These are phyloP conservation scores for Nineta flava DNA, from an alignment of 2,888 invertebrate species.

Conservation along the genomic window DNA sequence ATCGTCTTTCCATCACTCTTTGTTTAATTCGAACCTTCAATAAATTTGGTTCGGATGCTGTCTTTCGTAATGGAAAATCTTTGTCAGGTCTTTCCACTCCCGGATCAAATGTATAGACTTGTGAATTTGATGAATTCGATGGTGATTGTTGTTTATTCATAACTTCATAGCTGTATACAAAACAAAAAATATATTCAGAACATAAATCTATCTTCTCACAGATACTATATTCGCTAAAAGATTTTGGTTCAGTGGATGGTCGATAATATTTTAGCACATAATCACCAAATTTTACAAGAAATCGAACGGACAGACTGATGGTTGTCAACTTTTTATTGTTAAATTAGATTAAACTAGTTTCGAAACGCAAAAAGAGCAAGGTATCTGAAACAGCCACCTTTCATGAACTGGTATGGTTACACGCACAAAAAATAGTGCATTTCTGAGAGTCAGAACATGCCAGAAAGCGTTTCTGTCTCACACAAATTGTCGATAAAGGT, in stretches of 20 bases:
- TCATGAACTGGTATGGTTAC: too few species aligned
- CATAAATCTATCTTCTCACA: too few species aligned
- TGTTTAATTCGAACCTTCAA: constrained; percentile 85
- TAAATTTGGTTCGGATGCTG: constrained; percentile 96
- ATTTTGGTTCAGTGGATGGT: neutral
- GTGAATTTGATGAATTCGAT: constrained; percentile 5
- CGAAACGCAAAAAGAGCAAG: too few species aligned
- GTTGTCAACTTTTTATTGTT: too few species aligned
- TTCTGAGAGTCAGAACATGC: too few species aligned
- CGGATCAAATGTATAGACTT: constrained; percentile 7
- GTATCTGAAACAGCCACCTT: too few species aligned
- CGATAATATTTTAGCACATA: neutral
- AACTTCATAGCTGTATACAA: constrained; percentile 5
- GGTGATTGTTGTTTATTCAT: constrained; percentile 6
- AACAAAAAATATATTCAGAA: neutral
- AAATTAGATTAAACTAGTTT: too few species aligned
- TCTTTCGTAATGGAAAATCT: constrained; percentile 88
- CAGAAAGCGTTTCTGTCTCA: too few species aligned
- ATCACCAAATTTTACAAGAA: too few species aligned
- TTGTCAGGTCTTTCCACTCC: constrained; percentile 35
- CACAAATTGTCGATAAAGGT: too few species aligned
- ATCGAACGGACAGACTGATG: too few species aligned
- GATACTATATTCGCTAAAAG: neutral
- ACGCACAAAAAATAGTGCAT: too few species aligned
- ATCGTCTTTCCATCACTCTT: constrained; percentile 88